Base-by-base conservation (phyloP, 2,113 vertebrate genomes). In the Oxyruncus cristatus region DNA sequence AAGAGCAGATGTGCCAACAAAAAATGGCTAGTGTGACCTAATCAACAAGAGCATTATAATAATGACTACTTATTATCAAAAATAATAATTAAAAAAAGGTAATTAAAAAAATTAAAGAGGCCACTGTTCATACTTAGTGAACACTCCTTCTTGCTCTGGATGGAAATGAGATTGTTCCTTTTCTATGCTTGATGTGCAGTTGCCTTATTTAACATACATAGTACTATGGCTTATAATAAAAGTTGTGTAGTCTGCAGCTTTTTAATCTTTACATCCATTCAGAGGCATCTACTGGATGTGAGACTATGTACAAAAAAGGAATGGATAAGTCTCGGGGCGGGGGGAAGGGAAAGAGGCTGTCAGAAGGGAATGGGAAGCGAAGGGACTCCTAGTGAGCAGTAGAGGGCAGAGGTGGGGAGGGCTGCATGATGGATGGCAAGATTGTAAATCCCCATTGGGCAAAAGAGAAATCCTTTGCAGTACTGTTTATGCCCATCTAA, bases 161-260 rank as follows among this genome's bases (percentile, higher is more conserved):
- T 92, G 61, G 76, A 96, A 95, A 93, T 81, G 78, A 87, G 52
- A 20, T 91, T 77, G 70, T 91, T 92, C 56, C 84, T 96, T 95
- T 84, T 88, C 79, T 95, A 92, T 92, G 85, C 62, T 92, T 93
- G 93, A 92, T 93, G 62, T 88, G 95, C 81, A 93, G 91, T 95
- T 97, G 84, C 78, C 77, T 92, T 96, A 96, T 97, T 97, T 74
- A 97, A 96, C 62, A 93, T 93, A 97, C 63, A 95, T 93, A 97
- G 92, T 98, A 95, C 97, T 98, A 98, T 98, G 98, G 98, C 98
- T 98, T 98, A 95, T 98, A 97, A 97, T 96, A 95, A 97, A 98
- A 97, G 50, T 89, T 96, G 96, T 96, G 97, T 98, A 97, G 91
- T 97, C 92, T 97, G 97, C 97, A 97, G 97, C 96, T 95, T 95